Conservation (phyloP, 2,888 invertebrate genomes). For the Drosophila borborema region DNA sequence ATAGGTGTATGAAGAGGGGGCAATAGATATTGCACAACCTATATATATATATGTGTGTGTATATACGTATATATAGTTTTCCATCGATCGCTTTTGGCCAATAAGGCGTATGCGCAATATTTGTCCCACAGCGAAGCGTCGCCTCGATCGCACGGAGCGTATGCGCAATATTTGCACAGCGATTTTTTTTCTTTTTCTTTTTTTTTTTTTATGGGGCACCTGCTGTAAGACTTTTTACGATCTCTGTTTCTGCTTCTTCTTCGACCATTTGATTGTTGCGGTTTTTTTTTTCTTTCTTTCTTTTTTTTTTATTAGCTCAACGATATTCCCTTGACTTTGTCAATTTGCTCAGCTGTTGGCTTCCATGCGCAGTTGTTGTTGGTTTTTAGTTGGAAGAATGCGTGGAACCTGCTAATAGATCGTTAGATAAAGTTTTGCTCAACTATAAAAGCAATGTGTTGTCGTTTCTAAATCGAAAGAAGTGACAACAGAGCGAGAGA, state of each 20-base stretch:
- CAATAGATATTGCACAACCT: neutral
- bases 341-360: constrained; percentile 15
- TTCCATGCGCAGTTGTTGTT: neutral
- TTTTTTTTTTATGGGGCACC: constrained; percentile 24
- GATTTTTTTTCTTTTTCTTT: constrained; percentile 5
- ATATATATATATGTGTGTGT: neutral
- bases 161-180: constrained; percentile 40
- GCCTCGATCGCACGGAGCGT: constrained; percentile 4
- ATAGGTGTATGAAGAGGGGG: neutral
- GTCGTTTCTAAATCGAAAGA: neutral
- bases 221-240: constrained; percentile 32
- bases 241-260: neutral
- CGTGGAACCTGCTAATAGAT: constrained; percentile 6
- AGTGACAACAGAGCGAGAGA: neutral
- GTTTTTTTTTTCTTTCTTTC: neutral
- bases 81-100: constrained; percentile 4
- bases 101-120: constrained; percentile 60
- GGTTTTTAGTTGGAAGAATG: neutral
- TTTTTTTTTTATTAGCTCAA: constrained; percentile 5
- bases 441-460: constrained; percentile 9
- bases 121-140: constrained; percentile 2
- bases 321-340: constrained; percentile 18
- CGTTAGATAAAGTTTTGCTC: constrained; percentile 6
- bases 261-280: neutral
- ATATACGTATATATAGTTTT: constrained; percentile 3